Percentiles rank a stretch among this genome's conserved stretches.
These are phyloP conservation scores for Nyctibius bracteatus DNA, from an alignment of 2,113 vertebrate species.

Conservation along the genomic window DNA sequence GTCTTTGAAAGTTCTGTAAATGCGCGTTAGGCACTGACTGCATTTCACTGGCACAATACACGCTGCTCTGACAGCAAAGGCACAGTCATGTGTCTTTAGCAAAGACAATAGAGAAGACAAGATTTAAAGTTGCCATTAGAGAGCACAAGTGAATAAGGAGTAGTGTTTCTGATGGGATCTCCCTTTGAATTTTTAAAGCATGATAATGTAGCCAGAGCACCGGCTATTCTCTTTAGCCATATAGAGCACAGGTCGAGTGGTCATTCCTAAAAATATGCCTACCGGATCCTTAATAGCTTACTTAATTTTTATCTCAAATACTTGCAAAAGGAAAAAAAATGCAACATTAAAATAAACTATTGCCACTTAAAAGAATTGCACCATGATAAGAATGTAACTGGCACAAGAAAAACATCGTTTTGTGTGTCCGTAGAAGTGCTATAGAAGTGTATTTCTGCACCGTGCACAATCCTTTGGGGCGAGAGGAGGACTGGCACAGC, in stretches of 20 bases:
- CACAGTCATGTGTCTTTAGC: not conserved
- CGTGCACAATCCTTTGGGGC: accelerated
- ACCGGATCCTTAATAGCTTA: not conserved
- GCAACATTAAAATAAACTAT: not conserved
- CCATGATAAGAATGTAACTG: not conserved
- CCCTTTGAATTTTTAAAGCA: constrained; percentile 4
- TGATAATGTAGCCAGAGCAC: not conserved
- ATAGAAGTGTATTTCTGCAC: not conserved
- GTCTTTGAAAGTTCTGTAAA: constrained; percentile 17
- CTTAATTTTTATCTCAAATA: not conserved
- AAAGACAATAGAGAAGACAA: constrained; percentile 38
- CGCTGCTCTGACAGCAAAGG: not conserved
- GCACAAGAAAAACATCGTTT: not conserved
- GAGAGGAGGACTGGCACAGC: not conserved
- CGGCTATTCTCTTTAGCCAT: not conserved
- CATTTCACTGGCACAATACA: not conserved
- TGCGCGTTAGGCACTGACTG: not conserved
- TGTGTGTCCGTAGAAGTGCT: accelerated
- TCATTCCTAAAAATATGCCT: not conserved
- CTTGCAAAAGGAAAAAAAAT: not conserved
- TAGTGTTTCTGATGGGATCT: not conserved
- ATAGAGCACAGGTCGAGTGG: not conserved
- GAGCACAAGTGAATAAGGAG: constrained; percentile 54
- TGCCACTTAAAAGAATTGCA: not conserved
- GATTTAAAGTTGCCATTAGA: constrained; percentile 46